Evolutionary conservation across 1,140 invertebrate species (phyloP).

Genomic region (Polyergus mexicanus): DNA sequence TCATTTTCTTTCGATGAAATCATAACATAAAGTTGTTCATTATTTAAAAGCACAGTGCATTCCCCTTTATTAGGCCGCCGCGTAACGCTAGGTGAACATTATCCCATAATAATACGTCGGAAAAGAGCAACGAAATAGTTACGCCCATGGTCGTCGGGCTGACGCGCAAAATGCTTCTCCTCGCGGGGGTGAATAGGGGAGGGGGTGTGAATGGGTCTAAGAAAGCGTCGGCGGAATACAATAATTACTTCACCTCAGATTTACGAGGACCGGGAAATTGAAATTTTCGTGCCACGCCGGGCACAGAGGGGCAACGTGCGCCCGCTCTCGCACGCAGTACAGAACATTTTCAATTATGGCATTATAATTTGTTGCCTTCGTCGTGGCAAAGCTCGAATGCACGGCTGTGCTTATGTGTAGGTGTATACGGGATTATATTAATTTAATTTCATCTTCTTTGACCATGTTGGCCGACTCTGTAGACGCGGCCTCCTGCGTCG

Average conservation of each 20-base stretch:
- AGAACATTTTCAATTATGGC: slow-evolving; percentile 86
- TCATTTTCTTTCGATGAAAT: slow-evolving; percentile 33
- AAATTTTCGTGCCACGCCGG: slow-evolving; percentile 83
- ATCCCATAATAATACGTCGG: slow-evolving; percentile 52
- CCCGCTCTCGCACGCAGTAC: slow-evolving; percentile 68
- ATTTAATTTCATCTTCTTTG: slow-evolving; percentile 85
- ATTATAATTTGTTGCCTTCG: slow-evolving; percentile 85
- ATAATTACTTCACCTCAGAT: slow-evolving; percentile 86
- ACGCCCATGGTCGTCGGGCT: slow-evolving; percentile 83
- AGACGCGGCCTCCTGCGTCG: slow-evolving; percentile 36
- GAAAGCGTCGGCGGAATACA: slow-evolving; percentile 85
- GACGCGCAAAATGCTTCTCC: slow-evolving; percentile 81
- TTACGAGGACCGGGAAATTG: slow-evolving; percentile 85
- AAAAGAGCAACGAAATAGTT: slow-evolving; percentile 74
- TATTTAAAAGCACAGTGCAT: slow-evolving; percentile 48
- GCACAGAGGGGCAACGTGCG: slow-evolving; percentile 56
- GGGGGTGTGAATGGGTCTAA: slow-evolving; percentile 82
- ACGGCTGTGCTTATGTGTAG: slow-evolving; percentile 70
- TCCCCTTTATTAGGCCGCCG: slow-evolving; percentile 49
- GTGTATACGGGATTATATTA: slow-evolving; percentile 82
- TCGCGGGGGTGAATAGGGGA: slow-evolving; percentile 13
- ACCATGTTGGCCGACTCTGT: slow-evolving; percentile 67
- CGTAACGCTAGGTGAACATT: slow-evolving; percentile 48
- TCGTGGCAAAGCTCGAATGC: slow-evolving; percentile 77
- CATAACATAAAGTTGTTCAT: slow-evolving; percentile 32